These are phyloP conservation scores for Hephaestus fuliginosus DNA, from an alignment of 2,797 vertebrate species.

Conservation along the genomic window DNA sequence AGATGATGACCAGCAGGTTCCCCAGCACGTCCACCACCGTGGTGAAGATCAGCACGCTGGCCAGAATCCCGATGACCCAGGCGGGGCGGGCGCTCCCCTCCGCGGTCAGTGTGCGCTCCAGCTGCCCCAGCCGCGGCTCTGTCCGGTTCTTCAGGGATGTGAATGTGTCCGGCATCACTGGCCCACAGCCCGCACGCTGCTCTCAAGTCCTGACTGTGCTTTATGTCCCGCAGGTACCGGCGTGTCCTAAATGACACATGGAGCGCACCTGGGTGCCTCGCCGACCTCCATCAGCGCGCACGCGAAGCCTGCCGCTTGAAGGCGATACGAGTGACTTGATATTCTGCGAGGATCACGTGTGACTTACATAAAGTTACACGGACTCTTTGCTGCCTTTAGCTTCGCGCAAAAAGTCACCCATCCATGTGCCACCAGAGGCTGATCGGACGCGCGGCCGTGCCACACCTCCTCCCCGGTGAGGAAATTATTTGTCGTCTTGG, in stretches of 20 bases:
- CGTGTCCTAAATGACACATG: slow-evolving; percentile 61
- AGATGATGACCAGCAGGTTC: slow-evolving; percentile 89
- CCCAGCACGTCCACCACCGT: slow-evolving; percentile 90
- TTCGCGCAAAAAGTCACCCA: slow-evolving; percentile 47
- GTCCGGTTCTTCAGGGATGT: slow-evolving; percentile 82
- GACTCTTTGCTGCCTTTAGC: slow-evolving; percentile 38
- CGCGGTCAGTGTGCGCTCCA: slow-evolving; percentile 80
- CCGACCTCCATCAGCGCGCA: slow-evolving; percentile 50
- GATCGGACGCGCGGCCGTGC: slow-evolving; percentile 18
- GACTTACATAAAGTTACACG: slow-evolving; percentile 62
- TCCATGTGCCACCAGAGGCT: slow-evolving; percentile 37
- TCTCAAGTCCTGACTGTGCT: slow-evolving; percentile 33
- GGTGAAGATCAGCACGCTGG: slow-evolving; percentile 89
- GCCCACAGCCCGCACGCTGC: slow-evolving; percentile 52
- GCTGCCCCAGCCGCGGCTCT: slow-evolving; percentile 77
- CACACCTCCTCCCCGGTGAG: slow-evolving; percentile 43
- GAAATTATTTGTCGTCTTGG: slow-evolving; percentile 33
- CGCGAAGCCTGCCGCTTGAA: slow-evolving; percentile 34
- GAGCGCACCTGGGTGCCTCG: slow-evolving; percentile 53
- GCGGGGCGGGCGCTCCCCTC: slow-evolving; percentile 78
- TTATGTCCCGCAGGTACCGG: slow-evolving; percentile 66
- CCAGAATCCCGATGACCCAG: slow-evolving; percentile 87
- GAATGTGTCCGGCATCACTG: slow-evolving; percentile 85
- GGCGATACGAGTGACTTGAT: slow-evolving; percentile 30
- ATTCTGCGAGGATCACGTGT: slow-evolving; percentile 44